Conservation (phyloP, 2,113 vertebrate species). For the Malurus elegans region DNA sequence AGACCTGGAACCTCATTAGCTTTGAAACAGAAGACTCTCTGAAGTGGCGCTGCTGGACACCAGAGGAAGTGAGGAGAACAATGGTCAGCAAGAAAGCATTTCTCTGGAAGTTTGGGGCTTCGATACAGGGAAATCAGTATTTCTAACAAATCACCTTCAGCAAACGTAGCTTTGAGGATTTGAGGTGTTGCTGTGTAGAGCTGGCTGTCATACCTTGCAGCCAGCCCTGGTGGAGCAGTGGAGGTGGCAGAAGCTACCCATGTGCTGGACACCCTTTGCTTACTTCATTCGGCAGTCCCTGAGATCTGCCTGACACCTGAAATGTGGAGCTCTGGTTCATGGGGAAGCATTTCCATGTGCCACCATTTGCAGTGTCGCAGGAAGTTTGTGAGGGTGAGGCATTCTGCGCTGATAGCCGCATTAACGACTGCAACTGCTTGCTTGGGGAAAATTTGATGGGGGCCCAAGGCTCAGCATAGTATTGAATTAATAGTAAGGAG, state of each 20-base stretch:
- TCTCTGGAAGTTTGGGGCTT: not conserved
- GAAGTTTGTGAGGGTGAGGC: not conserved
- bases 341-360: not conserved
- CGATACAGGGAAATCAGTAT: not conserved
- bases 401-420: fast-evolving
- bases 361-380: fast-evolving
- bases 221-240: not conserved
- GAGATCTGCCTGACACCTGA: not conserved
- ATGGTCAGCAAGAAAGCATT: not conserved
- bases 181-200: not conserved
- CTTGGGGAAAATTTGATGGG: not conserved
- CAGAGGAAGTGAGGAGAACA: not conserved
- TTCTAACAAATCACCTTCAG: not conserved
- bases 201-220: not conserved
- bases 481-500: not conserved
- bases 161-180: not conserved
- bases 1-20: not conserved
- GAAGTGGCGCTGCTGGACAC: not conserved
- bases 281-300: not conserved
- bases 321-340: not conserved
- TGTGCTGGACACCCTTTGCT: not conserved
- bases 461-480: not conserved
- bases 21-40: not conserved
- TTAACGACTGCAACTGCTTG: not conserved
- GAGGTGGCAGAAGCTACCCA: not conserved